phyloP scores from a whole-genome alignment of 2,113 vertebrate species.

The Rhadina sibilatrix region DNA sequence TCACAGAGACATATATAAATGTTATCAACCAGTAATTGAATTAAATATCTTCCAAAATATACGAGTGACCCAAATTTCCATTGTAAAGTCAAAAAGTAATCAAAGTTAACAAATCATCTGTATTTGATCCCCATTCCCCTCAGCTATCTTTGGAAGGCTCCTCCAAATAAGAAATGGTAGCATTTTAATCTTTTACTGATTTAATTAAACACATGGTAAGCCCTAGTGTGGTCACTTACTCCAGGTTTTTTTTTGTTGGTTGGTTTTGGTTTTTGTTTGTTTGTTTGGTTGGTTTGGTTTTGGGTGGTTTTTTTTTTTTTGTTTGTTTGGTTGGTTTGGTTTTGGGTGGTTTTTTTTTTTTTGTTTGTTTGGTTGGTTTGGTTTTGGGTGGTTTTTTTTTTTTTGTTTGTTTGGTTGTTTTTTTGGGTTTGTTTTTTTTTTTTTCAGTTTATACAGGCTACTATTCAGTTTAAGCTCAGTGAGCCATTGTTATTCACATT shows the following conservation, averaged over 20 bases:
- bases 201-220: neutral
- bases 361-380: too few species aligned
- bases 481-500: neutral
- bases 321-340: too few species aligned
- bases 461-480: neutral
- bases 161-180: neutral
- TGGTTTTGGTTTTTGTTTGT: too few species aligned
- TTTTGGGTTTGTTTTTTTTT: too few species aligned
- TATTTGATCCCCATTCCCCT: neutral
- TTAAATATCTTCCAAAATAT: neutral
- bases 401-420: too few species aligned
- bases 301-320: too few species aligned
- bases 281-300: too few species aligned
- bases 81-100: neutral
- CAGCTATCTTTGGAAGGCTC: neutral
- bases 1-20: neutral
- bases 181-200: neutral
- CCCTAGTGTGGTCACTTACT: neutral
- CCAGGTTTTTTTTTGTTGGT: neutral
- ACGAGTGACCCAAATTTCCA: neutral
- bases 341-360: too few species aligned
- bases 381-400: too few species aligned
- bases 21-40: neutral
- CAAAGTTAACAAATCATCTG: neutral
- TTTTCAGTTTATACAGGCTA: neutral